Evolutionary conservation across 2,113 vertebrate species (phyloP), one percentile per base, ranked within the genome.

Genomic region (Potamarius usumacintae): DNA sequence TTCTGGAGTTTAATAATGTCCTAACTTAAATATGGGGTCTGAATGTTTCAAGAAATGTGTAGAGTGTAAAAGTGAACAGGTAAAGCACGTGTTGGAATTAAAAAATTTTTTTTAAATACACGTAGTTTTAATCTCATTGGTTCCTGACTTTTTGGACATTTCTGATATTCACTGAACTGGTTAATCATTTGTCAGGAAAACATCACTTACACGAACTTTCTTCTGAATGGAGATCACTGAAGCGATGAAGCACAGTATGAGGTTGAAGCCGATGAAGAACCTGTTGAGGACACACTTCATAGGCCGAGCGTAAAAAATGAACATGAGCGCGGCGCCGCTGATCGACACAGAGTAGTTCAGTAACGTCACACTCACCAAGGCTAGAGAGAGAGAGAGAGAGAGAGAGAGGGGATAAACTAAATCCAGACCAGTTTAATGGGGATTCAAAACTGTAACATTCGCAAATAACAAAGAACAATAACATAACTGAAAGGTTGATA

Each of bases 181-280:
- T 27, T 50, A 20, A 34, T 34, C 2, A 0, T 34, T 48, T 74
- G 42, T 50, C 55, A 27, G 52, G 25, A 78, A 55, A 30, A 57
- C 10, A 57, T 77, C n/a, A 78, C 83, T 85, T 95, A 99, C 98
- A 97, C 98, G 98, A 55, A 99, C 95, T 96, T 96, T 98, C 3
- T 93, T 94, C 87, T 96, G 94, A 71, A 99, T 88, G 2, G 98
- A 99, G 86, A 97, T 18, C 14, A 97, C 4, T 15, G 98, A 99
- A 57, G 96, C 95, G 57, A 77, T 88, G 48, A 97, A 7, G 84
- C 97, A 99, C 34, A 97, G 89, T 55, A 97, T 82, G 92, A 96
- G 90, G 90, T 99, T 99, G 90, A 98, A 93, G 89, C 94, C 96
- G 91, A 99, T 98, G 95, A 99, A 99, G 94, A 96, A 95, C 91